These are phyloP conservation scores for Meteorus sp. DNA, from an alignment of 1,140 invertebrate species.

Conservation along the genomic window DNA sequence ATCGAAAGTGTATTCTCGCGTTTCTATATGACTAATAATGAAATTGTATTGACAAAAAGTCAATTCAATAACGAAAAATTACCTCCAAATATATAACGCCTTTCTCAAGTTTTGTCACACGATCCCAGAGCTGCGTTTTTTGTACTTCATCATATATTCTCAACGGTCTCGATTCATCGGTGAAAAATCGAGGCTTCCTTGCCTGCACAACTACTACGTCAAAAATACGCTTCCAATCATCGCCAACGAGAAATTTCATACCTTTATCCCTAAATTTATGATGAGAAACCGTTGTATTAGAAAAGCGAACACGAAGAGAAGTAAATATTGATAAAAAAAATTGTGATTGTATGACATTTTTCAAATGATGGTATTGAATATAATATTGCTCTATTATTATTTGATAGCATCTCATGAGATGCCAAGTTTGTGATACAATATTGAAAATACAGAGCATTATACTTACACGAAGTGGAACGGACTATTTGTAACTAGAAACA, in stretches of 20 bases:
- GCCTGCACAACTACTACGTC: constrained; percentile 94
- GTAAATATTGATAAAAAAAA: constrained; percentile 15
- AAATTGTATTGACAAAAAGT: constrained; percentile 11
- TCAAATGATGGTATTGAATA: no score
- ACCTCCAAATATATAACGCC: constrained; percentile 94
- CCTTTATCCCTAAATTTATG: constrained; percentile 77
- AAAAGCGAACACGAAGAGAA: neutral
- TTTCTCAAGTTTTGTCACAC: constrained; percentile 83
- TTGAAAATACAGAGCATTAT: no score
- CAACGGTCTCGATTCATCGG: constrained; percentile 86
- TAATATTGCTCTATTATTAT: no score
- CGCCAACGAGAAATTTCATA: constrained; percentile 86
- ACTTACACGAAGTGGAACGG: constrained; percentile 96
- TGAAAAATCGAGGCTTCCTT: constrained; percentile 95
- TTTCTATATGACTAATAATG: no score
- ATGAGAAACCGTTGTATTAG: neutral
- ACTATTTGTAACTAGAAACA: constrained; percentile 96
- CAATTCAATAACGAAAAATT: constrained; percentile 25
- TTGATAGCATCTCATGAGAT: no score
- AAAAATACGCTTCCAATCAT: constrained; percentile 89
- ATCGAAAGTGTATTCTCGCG: no score
- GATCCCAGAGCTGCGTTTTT: constrained; percentile 86
- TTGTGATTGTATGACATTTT: no score
- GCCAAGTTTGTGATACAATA: no score
- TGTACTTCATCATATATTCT: constrained; percentile 82